Conservation (phyloP, 1,140 invertebrate species). For the Meteorus sp. region DNA sequence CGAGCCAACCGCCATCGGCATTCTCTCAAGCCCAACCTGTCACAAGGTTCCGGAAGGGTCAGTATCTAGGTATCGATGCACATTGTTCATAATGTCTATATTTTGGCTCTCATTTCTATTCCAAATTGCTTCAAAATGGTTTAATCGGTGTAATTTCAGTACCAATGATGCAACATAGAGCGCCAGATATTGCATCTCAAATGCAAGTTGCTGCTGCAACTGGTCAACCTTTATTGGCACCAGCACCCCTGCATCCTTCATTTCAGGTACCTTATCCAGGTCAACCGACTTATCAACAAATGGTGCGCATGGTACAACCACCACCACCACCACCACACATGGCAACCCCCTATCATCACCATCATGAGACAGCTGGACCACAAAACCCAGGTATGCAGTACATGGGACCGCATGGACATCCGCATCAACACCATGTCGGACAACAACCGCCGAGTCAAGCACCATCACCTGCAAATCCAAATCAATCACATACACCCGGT, state of each 20-base stretch:
- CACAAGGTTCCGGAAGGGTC: constrained; percentile 57
- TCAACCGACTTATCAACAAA: constrained; percentile 58
- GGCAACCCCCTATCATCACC: constrained; percentile 65
- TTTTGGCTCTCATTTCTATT: no score
- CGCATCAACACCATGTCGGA: constrained; percentile 49
- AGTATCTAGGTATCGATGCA: constrained; percentile 44
- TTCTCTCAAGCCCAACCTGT: constrained; percentile 58
- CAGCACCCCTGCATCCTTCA: constrained; percentile 69
- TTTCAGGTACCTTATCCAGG: constrained; percentile 66
- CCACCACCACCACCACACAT: constrained; percentile 58
- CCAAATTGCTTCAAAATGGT: no score
- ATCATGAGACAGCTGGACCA: constrained; percentile 61
- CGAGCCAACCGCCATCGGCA: constrained; percentile 55
- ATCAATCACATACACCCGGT: constrained; percentile 63
- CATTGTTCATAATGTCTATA: constrained; percentile 3
- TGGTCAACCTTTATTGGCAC: constrained; percentile 79
- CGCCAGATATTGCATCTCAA: constrained; percentile 67
- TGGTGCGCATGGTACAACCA: constrained; percentile 57
- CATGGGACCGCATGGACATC: constrained; percentile 61
- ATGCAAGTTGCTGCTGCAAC: constrained; percentile 78
- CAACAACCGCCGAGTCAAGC: constrained; percentile 66
- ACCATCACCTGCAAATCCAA: constrained; percentile 66
- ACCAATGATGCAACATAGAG: constrained; percentile 63
- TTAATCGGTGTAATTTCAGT: no score
- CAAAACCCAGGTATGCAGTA: constrained; percentile 63